Conservation (phyloP, 2,888 invertebrate genomes). For the Papilio protenor region DNA sequence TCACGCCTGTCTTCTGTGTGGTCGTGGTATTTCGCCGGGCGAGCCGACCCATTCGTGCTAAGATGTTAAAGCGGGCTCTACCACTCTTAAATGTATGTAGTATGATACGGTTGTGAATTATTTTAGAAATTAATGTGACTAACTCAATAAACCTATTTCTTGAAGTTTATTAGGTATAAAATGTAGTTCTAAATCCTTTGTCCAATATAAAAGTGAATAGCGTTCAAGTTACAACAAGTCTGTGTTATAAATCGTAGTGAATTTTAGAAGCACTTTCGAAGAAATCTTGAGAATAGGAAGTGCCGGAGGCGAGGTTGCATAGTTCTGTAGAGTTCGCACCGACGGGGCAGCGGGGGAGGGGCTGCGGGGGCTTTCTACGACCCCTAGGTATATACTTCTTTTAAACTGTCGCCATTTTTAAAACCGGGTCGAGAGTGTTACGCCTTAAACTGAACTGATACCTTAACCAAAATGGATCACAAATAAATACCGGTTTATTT, state of each 20-base stretch:
- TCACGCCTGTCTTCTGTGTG: too few relatives aligned
- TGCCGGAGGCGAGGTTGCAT: constrained; percentile 34
- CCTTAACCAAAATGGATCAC: constrained; percentile 8
- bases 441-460: constrained; percentile 15
- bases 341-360: neutral
- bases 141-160: neutral
- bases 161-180: neutral
- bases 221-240: constrained; percentile 29
- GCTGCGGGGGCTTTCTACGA: constrained; percentile 24
- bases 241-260: constrained; percentile 40
- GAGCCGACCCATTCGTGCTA: too few relatives aligned
- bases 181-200: constrained; percentile 6
- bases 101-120: neutral
- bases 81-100: neutral
- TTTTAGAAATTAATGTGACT: neutral
- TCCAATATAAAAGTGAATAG: constrained; percentile 26
- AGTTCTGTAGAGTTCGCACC: constrained; percentile 35
- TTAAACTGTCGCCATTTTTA: constrained; percentile 35
- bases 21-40: too few relatives aligned
- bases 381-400: constrained; percentile 38
- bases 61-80: too few relatives aligned
- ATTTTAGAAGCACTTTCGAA: constrained; percentile 41
- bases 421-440: constrained; percentile 28
- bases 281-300: constrained; percentile 40
- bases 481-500: neutral